Percentiles rank a stretch among this genome's conserved stretches.
Conservation (phyloP, 23 tunicate genomes). For the Styela clava region DNA sequence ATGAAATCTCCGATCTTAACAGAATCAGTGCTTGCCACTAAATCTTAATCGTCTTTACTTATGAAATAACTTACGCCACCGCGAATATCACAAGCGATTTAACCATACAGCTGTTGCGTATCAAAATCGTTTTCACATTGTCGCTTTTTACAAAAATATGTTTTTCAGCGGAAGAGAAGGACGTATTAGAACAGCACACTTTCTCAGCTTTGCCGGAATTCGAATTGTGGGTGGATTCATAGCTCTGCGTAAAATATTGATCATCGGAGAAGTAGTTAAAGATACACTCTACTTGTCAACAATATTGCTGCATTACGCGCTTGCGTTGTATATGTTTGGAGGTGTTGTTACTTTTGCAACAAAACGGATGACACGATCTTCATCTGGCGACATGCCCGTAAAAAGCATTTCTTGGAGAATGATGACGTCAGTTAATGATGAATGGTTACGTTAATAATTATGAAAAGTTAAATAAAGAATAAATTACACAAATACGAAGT, state of each 20-base stretch:
- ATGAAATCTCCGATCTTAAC: too few relatives aligned
- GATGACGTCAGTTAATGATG: conserved; percentile 52
- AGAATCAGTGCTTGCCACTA: too few relatives aligned
- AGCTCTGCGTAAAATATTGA: conserved; percentile 39
- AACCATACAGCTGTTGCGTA: too few relatives aligned
- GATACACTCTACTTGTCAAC: conserved; percentile 58
- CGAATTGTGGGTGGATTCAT: conserved; percentile 55
- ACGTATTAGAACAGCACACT: conserved; percentile 31
- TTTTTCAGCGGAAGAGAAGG: conserved; percentile 24
- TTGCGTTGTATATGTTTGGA: conserved; percentile 49
- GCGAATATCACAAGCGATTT: too few relatives aligned
- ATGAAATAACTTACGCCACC: too few relatives aligned
- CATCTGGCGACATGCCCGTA: not conserved
- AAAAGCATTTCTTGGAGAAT: conserved; percentile 33
- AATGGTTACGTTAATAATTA: conserved; percentile 43
- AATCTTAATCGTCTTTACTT: too few relatives aligned
- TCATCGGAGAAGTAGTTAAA: conserved; percentile 41
- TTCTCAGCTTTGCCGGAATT: conserved; percentile 50
- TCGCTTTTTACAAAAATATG: too few relatives aligned
- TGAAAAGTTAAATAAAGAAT: too few relatives aligned
- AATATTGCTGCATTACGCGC: conserved; percentile 50
- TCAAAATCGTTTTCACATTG: too few relatives aligned
- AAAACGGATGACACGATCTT: not conserved
- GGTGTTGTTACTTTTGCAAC: conserved; percentile 54
- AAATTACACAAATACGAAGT: too few relatives aligned